Evolutionary conservation across 2,797 vertebrate genomes (phyloP).

Genomic region (Ispidina picta): DNA sequence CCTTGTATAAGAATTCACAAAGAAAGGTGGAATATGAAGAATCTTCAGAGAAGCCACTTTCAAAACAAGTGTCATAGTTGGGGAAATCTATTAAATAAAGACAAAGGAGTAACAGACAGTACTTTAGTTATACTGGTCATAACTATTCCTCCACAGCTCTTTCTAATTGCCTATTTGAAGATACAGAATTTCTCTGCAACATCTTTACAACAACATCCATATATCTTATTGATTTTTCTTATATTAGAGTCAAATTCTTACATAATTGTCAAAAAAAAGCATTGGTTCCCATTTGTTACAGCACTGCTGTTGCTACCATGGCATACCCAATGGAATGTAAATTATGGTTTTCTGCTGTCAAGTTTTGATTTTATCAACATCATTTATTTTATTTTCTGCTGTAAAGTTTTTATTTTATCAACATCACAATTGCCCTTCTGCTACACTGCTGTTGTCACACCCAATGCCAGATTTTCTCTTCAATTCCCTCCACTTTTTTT

Average conservation of each 20-base stretch:
- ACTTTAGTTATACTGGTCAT: background rate
- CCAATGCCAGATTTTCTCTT: background rate
- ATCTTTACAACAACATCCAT: background rate
- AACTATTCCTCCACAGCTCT: background rate
- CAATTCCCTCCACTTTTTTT: background rate
- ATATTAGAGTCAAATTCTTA: background rate
- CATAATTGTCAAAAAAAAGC: background rate
- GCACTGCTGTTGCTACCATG: background rate
- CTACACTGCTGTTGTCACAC: background rate
- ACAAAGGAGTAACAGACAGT: background rate
- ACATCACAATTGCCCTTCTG: background rate
- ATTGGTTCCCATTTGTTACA: background rate
- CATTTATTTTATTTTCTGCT: no score
- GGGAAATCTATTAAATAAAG: conserved; percentile 84
- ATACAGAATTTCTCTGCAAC: background rate
- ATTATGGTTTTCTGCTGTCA: background rate
- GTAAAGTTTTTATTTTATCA: no score
- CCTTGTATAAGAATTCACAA: conserved; percentile 92
- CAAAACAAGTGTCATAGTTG: conserved; percentile 79
- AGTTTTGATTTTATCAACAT: background rate
- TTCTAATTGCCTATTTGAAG: background rate
- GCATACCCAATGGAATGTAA: background rate
- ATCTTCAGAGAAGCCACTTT: conserved; percentile 77
- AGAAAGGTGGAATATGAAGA: conserved; percentile 81
- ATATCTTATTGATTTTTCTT: background rate